phyloP scores from a whole-genome alignment of 1,140 invertebrate species.

The Trichonephila clavata region DNA sequence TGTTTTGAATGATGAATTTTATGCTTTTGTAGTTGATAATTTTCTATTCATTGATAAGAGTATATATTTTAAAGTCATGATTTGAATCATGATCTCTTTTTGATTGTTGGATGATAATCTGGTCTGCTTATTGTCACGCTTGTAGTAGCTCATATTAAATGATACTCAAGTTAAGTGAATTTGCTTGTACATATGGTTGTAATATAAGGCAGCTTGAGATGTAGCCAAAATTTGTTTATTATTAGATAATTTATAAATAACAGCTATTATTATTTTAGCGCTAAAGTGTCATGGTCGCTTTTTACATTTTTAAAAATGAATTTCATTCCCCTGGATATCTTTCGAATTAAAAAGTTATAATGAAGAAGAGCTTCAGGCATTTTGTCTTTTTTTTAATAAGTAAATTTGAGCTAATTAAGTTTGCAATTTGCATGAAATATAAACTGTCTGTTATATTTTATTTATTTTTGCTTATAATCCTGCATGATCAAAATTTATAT shows the following conservation, averaged over 20 bases:
- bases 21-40: conserved; percentile 64
- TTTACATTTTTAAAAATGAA: background rate
- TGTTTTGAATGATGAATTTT: conserved; percentile 53
- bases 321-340: background rate
- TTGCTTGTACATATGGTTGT: conserved; percentile 61
- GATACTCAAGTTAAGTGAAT: conserved; percentile 20
- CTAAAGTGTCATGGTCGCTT: background rate
- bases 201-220: conserved; percentile 46
- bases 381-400: background rate
- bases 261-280: background rate
- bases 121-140: conserved; percentile 7
- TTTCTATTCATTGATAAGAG: conserved; percentile 60
- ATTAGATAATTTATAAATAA: background rate
- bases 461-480: too few relatives aligned
- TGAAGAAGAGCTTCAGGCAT: background rate
- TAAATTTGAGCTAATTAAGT: background rate
- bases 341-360: background rate
- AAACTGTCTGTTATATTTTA: too few relatives aligned
- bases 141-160: background rate
- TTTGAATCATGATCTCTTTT: conserved; percentile 2
- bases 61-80: conserved; percentile 42
- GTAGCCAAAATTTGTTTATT: conserved; percentile 16
- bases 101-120: background rate
- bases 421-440: too few relatives aligned
- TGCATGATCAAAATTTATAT: too few relatives aligned